phyloP scores from a whole-genome alignment of 2,797 vertebrate genomes.

The Amphiprion clarkii region DNA sequence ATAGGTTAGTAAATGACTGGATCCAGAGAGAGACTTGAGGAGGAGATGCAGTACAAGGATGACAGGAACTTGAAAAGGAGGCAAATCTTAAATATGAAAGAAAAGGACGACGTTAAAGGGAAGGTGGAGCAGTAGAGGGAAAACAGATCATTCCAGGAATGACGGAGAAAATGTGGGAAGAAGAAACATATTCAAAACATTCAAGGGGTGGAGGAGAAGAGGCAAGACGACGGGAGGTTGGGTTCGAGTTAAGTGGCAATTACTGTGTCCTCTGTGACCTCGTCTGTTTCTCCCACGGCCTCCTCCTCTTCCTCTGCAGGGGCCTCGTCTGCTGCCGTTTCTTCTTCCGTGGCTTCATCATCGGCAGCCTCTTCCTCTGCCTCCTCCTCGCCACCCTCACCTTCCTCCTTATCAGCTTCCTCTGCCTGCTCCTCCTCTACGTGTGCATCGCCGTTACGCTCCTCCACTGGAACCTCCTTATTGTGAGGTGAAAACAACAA shows the following conservation, averaged over 20 bases:
- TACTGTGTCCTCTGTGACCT: constrained; percentile 79
- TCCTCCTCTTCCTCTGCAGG: constrained; percentile 50
- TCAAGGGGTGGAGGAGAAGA: constrained; percentile 42
- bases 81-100: constrained; percentile 50
- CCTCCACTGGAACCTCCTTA: constrained; percentile 75
- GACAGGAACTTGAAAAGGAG: constrained; percentile 37
- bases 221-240: constrained; percentile 32
- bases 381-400: constrained; percentile 36
- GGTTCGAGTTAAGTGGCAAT: constrained; percentile 57
- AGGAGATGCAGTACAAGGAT: constrained; percentile 42
- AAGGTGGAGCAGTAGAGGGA: constrained; percentile 4
- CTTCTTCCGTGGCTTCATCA: constrained; percentile 49
- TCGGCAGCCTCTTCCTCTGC: constrained; percentile 26
- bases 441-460: constrained; percentile 75
- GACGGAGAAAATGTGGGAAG: constrained; percentile 23
- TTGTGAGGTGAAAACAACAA: constrained; percentile 70
- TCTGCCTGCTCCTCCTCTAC: constrained; percentile 30
- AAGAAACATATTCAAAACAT: constrained; percentile 39
- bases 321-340: constrained; percentile 48
- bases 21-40: constrained; percentile 31
- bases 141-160: constrained; percentile 61
- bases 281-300: constrained; percentile 62
- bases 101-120: constrained; percentile 36
- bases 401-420: constrained; percentile 48
- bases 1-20: constrained; percentile 44